phyloP scores from a whole-genome alignment of 2,113 vertebrate genomes.

The Planiliza haematocheilus region DNA sequence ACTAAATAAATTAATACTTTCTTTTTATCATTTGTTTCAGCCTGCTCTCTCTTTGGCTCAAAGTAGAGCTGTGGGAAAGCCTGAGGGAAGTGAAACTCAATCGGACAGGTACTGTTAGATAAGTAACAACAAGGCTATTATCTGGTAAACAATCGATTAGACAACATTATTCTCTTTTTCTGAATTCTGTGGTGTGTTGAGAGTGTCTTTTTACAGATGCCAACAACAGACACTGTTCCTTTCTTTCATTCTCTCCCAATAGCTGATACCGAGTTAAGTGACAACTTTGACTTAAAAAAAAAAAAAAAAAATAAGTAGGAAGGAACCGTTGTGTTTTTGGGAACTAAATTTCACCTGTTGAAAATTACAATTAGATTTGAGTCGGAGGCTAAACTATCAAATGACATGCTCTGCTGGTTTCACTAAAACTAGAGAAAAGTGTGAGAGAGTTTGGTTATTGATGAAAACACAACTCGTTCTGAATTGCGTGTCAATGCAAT shows the following conservation, averaged over 20 bases:
- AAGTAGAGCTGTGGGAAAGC: constrained; percentile 40
- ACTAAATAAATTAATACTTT: constrained; percentile 67
- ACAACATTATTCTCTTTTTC: constrained; percentile 56
- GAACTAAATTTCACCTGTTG: constrained; percentile 23
- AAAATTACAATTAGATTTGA: constrained; percentile 29
- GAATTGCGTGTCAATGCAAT: too few relatives aligned
- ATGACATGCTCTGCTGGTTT: background rate
- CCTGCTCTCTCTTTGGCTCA: constrained; percentile 21
- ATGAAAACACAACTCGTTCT: background rate
- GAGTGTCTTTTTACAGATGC: constrained; percentile 49
- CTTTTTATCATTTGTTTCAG: constrained; percentile 30
- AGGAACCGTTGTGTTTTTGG: constrained; percentile 43
- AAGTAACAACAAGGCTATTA: constrained; percentile 61
- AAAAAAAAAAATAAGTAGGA: background rate
- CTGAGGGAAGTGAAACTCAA: constrained; percentile 85
- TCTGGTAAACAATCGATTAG: constrained; percentile 74
- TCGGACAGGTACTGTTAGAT: constrained; percentile 66
- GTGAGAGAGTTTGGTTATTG: background rate
- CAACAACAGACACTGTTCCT: constrained; percentile 54
- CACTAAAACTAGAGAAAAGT: background rate
- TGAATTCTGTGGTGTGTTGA: constrained; percentile 41
- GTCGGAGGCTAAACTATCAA: background rate
- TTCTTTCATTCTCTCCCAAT: constrained; percentile 49
- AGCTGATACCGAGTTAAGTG: constrained; percentile 38
- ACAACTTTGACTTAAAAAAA: constrained; percentile 14